A percentile compares a stretch with the other conserved stretches of the same genome.
phyloP scores from a whole-genome alignment of 2,888 invertebrate genomes.

The Glyphotaelius pellucidus region DNA sequence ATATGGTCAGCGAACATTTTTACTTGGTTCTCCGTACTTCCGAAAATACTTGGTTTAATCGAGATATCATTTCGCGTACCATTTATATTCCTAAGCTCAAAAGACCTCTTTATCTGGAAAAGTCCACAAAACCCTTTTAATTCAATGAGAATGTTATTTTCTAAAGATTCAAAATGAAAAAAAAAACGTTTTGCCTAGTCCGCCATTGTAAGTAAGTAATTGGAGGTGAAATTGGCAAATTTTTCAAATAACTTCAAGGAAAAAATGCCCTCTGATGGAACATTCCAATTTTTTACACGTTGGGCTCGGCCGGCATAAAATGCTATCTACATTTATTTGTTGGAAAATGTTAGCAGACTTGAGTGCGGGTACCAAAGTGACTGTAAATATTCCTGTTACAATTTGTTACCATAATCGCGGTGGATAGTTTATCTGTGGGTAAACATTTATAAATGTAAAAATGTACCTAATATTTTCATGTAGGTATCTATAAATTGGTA shows the following conservation, averaged over 20 bases:
- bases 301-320: neutral
- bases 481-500: neutral
- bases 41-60: neutral
- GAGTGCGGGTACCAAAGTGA: neutral
- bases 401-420: neutral
- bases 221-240: slow-evolving; percentile 28
- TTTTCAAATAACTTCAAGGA: slow-evolving; percentile 3
- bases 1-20: neutral
- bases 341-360: neutral
- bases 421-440: neutral
- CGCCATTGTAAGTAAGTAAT: slow-evolving; percentile 15
- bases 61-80: slow-evolving; percentile 26
- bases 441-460: neutral
- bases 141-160: slow-evolving; percentile 61
- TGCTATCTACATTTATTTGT: neutral
- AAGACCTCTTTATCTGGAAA: slow-evolving; percentile 57
- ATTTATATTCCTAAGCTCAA: slow-evolving; percentile 53
- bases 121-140: slow-evolving; percentile 62
- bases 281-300: neutral
- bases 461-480: neutral
- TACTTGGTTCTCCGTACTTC: neutral
- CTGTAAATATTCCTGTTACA: neutral
- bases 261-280: slow-evolving; percentile 8
- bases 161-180: slow-evolving; percentile 55
- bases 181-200: slow-evolving; percentile 13